Conservation (phyloP, 2,888 invertebrate species). For the Macaria notata region DNA sequence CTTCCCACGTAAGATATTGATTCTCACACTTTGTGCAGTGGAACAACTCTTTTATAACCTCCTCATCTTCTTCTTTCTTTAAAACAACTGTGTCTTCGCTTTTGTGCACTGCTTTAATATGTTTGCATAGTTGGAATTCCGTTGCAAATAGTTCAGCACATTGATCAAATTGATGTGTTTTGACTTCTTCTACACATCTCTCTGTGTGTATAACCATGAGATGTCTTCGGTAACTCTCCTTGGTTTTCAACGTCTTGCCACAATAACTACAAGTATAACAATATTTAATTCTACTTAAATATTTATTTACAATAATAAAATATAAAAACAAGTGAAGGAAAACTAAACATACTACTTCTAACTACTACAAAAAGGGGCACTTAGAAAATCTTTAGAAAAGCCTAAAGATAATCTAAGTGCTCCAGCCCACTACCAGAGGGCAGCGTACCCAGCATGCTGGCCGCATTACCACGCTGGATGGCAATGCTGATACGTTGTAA, state of each 20-base stretch:
- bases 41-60: conserved; percentile 51
- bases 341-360: too few species aligned
- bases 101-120: conserved; percentile 56
- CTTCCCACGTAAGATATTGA: conserved; percentile 54
- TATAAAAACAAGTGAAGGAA: too few species aligned
- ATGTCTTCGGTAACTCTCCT: conserved; percentile 68
- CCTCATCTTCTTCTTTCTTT: conserved; percentile 54
- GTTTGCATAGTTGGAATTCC: conserved; percentile 66
- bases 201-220: conserved; percentile 61
- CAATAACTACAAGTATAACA: conserved; percentile 64
- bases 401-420: too few species aligned
- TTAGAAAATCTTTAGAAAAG: too few species aligned
- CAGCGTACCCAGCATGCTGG: too few species aligned
- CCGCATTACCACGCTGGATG: too few species aligned
- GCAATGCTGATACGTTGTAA: too few species aligned
- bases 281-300: too few species aligned
- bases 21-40: conserved; percentile 69
- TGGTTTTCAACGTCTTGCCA: conserved; percentile 64
- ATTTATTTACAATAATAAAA: too few species aligned
- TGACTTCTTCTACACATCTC: conserved; percentile 29
- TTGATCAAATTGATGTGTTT: conserved; percentile 60
- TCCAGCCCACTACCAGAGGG: too few species aligned
- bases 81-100: conserved; percentile 19
- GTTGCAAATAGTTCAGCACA: conserved; percentile 61
- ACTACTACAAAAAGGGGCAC: too few species aligned